These are phyloP conservation scores for Diabrotica balteata DNA, from an alignment of 2,888 invertebrate species.

Conservation along the genomic window DNA sequence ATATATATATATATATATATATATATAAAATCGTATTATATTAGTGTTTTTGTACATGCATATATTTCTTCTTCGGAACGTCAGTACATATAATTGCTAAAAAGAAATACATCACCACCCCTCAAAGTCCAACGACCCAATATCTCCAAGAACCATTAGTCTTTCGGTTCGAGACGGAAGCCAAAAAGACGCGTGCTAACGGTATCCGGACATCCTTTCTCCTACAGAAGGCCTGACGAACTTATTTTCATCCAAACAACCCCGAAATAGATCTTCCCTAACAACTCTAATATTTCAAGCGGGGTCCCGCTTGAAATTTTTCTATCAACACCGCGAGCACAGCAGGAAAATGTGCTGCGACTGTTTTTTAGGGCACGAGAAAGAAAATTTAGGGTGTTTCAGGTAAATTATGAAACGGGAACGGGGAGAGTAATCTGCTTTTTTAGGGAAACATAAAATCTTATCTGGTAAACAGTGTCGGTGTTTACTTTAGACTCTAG, in stretches of 20 bases:
- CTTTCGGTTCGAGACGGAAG: constrained; percentile 23
- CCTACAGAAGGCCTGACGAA: constrained; percentile 19
- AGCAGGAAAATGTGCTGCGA: constrained; percentile 1
- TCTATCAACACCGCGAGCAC: constrained; percentile 6
- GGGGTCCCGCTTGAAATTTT: constrained; percentile 5
- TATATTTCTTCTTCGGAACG: too few species aligned
- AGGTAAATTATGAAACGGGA: too few species aligned
- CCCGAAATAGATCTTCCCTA: constrained; percentile 29
- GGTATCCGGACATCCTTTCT: constrained; percentile 31
- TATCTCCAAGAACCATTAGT: constrained; percentile 19
- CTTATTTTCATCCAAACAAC: constrained; percentile 26
- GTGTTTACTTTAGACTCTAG: too few species aligned
- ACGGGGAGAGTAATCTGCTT: too few species aligned
- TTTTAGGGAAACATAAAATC: too few species aligned
- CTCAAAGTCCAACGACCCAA: constrained; percentile 2
- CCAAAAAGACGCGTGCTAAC: constrained; percentile 28
- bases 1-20: too few species aligned
- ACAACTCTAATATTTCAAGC: constrained; percentile 22
- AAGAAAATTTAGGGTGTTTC: too few species aligned
- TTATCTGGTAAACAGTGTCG: too few species aligned
- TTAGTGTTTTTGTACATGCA: too few species aligned
- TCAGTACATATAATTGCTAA: constrained; percentile 5
- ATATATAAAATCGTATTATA: too few species aligned
- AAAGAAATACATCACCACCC: constrained; percentile 12
- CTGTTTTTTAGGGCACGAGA: neutral